phyloP scores from a whole-genome alignment of 2,113 vertebrate species.

The Corvus cornix region DNA sequence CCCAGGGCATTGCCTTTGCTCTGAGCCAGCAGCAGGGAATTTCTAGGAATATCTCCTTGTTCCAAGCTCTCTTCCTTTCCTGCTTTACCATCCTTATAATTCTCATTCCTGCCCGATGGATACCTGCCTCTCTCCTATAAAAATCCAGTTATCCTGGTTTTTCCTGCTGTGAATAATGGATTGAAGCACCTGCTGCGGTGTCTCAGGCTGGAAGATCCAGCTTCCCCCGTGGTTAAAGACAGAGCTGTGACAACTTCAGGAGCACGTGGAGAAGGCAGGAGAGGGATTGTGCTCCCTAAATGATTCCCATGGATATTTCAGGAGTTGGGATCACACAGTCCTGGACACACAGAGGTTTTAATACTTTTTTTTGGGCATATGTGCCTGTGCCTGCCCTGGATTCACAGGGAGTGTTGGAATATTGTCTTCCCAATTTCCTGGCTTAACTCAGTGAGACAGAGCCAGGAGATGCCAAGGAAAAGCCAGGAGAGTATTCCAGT shows the following conservation, averaged over 20 bases:
- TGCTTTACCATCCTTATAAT: neutral
- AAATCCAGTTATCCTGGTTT: accelerated
- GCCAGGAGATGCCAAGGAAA: neutral
- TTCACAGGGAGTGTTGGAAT: accelerated
- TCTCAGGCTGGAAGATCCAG: neutral
- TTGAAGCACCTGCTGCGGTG: neutral
- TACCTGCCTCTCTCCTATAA: neutral
- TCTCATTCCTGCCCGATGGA: neutral
- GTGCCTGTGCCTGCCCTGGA: neutral
- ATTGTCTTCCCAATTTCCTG: neutral
- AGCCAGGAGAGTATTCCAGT: neutral
- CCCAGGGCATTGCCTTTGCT: neutral
- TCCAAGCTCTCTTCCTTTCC: neutral
- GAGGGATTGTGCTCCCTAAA: neutral
- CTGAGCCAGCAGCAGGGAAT: neutral
- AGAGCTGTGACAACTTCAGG: neutral
- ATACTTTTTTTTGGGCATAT: neutral
- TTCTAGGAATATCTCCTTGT: neutral
- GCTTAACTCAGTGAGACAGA: neutral
- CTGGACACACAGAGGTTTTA: neutral
- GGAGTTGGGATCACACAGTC: neutral
- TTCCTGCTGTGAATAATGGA: neutral
- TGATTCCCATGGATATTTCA: neutral
- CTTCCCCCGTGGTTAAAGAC: neutral
- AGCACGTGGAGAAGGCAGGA: accelerated